Percentiles rank a stretch among this genome's conserved stretches.
These are phyloP conservation scores for Scolopax rusticola DNA, from an alignment of 2,797 vertebrate genomes.

Conservation along the genomic window DNA sequence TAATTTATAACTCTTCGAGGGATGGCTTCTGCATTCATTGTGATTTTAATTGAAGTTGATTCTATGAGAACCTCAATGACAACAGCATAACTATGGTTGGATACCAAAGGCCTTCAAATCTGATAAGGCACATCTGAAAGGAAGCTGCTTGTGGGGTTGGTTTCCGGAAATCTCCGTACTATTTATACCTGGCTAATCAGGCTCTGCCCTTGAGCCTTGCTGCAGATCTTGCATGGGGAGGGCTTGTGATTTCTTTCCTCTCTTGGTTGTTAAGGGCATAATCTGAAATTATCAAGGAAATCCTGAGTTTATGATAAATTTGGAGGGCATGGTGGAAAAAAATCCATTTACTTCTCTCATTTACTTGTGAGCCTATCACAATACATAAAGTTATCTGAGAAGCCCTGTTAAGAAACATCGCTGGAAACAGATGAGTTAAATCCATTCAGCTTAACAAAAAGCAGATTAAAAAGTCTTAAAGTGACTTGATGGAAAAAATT, in stretches of 20 bases:
- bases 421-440: constrained; percentile 23
- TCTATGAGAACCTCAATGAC: neutral
- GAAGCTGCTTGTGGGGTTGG: neutral
- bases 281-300: neutral
- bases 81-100: neutral
- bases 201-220: neutral
- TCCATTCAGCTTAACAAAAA: constrained; percentile 32
- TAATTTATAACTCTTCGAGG: neutral
- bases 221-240: neutral
- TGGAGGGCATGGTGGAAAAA: neutral
- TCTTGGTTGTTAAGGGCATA: neutral
- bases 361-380: neutral
- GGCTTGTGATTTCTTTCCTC: neutral
- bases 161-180: neutral
- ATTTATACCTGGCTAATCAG: neutral
- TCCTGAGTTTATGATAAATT: neutral
- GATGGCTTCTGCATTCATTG: neutral
- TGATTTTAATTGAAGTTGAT: neutral
- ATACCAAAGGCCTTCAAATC: neutral
- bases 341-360: neutral
- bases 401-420: neutral
- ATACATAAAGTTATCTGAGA: neutral
- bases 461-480: constrained; percentile 39
- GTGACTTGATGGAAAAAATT: constrained; percentile 4
- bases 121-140: neutral